Conservation (phyloP, 2,888 invertebrate genomes). For the Eucera pruinosa region DNA sequence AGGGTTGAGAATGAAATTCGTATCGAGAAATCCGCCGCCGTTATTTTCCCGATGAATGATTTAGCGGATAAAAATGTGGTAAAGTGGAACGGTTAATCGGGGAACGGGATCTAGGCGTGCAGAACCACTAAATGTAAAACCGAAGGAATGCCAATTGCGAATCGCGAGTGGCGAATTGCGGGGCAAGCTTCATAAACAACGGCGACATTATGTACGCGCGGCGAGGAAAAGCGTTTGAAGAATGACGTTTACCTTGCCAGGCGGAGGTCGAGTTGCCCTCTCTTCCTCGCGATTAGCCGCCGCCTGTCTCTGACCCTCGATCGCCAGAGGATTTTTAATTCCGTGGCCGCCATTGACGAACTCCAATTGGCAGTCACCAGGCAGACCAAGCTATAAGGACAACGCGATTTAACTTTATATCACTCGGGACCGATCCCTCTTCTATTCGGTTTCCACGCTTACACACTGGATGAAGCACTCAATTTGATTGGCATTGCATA, state of each 20-base stretch:
- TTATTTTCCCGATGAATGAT: too few species aligned
- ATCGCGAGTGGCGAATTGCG: too few species aligned
- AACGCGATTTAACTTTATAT: slow-evolving; percentile 27
- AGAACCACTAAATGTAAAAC: slow-evolving; percentile 8
- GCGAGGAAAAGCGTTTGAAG: slow-evolving; percentile 37
- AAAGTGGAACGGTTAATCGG: slow-evolving; percentile 29
- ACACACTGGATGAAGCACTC: slow-evolving; percentile 79
- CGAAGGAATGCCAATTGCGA: slow-evolving; percentile 6
- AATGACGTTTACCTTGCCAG: slow-evolving; percentile 78
- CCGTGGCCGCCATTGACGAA: slow-evolving; percentile 99
- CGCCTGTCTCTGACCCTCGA: slow-evolving; percentile 82
- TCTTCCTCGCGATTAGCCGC: slow-evolving; percentile 87
- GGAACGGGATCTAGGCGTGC: slow-evolving; percentile 26
- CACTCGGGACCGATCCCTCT: too few species aligned
- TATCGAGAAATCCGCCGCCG: too few species aligned
- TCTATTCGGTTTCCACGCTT: slow-evolving; percentile 5
- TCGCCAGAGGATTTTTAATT: slow-evolving; percentile 97
- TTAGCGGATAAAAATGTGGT: too few species aligned
- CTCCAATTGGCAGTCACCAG: slow-evolving; percentile 94
- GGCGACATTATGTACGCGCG: slow-evolving; percentile 23
- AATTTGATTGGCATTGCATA: slow-evolving; percentile 83
- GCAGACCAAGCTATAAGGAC: slow-evolving; percentile 90
- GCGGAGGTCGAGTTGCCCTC: slow-evolving; percentile 82
- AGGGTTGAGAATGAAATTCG: not conserved
- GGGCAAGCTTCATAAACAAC: too few species aligned